These are phyloP conservation scores for Aeoliscus strigatus DNA, from an alignment of 2,797 vertebrate species.

Conservation along the genomic window DNA sequence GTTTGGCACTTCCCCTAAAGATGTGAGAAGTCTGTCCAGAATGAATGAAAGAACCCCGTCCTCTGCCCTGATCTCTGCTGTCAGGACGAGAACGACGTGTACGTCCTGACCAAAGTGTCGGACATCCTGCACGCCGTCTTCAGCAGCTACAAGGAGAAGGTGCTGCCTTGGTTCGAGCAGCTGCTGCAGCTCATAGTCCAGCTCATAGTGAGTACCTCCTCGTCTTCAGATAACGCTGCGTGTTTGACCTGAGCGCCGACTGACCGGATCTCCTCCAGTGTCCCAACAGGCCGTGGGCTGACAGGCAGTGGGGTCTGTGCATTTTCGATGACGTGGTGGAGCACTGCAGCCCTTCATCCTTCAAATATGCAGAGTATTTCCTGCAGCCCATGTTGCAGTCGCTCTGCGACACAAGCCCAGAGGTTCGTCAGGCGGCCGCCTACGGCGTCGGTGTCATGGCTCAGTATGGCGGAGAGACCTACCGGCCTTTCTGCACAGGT, in stretches of 20 bases:
- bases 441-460: constrained; percentile 97
- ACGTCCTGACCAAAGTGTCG: constrained; percentile 98
- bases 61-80: too few relatives aligned
- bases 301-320: constrained; percentile 97
- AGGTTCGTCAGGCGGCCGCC: constrained; percentile 94
- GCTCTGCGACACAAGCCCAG: constrained; percentile 89
- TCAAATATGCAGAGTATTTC: constrained; percentile 94
- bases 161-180: constrained; percentile 96
- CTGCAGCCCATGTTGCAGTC: constrained; percentile 90
- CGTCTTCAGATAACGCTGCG: too few relatives aligned
- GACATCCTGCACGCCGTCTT: constrained; percentile 98
- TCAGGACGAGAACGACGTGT: constrained; percentile 98
- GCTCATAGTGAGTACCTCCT: constrained; percentile 96
- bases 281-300: constrained; percentile 93
- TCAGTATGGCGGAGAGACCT: constrained; percentile 91
- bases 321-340: constrained; percentile 97
- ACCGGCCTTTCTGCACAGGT: constrained; percentile 95
- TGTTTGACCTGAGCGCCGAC: neutral
- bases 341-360: constrained; percentile 95
- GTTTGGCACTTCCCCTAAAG: too few relatives aligned
- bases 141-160: constrained; percentile 95
- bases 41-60: too few relatives aligned
- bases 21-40: too few relatives aligned
- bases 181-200: constrained; percentile 93
- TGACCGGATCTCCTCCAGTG: constrained; percentile 69